phyloP scores from a whole-genome alignment of 2,113 vertebrate genomes.

The Lycaon pictus region DNA sequence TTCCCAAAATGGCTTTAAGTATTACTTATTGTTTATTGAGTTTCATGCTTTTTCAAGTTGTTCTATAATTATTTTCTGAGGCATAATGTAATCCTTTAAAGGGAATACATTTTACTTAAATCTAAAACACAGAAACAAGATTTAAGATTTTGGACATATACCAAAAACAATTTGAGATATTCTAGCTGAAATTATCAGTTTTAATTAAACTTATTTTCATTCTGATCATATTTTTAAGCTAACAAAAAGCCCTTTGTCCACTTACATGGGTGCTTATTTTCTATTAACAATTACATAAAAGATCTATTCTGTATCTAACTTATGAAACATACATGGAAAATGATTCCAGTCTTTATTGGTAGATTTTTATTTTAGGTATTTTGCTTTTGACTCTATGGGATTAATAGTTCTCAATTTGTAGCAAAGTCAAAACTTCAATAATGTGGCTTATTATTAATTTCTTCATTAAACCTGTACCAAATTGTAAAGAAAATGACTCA shows the following conservation, averaged over 20 bases:
- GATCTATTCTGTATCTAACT: background rate
- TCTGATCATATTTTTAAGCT: background rate
- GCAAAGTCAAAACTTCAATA: slow-evolving; percentile 20
- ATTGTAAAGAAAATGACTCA: slow-evolving; percentile 39
- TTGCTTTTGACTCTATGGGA: background rate
- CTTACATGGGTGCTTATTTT: background rate
- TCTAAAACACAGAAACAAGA: background rate
- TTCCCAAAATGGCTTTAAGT: background rate
- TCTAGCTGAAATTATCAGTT: background rate
- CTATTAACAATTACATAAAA: background rate
- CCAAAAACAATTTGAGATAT: background rate
- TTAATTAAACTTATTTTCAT: slow-evolving; percentile 29
- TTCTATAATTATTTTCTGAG: background rate
- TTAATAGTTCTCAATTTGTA: background rate
- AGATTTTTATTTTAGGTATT: background rate
- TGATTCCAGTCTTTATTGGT: background rate
- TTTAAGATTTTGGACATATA: background rate
- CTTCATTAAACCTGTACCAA: background rate
- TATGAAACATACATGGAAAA: background rate
- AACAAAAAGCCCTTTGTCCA: background rate
- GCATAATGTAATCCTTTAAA: background rate
- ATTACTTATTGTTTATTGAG: background rate
- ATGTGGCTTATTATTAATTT: slow-evolving; percentile 28
- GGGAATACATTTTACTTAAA: background rate
- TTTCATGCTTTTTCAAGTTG: background rate